Conservation (phyloP, 2,797 vertebrate genomes). For the Lycodopsis pacificus region DNA sequence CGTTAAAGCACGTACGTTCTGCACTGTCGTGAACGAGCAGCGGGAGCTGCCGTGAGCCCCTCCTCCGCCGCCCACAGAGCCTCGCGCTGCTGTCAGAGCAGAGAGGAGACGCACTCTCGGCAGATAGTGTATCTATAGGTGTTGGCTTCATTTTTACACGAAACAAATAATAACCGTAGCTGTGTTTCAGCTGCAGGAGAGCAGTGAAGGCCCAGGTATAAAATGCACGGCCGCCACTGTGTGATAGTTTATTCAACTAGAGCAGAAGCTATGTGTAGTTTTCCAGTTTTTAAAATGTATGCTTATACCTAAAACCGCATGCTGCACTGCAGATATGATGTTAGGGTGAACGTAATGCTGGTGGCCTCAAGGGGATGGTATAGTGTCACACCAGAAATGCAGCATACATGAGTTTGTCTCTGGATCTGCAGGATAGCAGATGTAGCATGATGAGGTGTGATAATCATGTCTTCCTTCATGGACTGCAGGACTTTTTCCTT, state of each 20-base stretch:
- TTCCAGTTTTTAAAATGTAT: not conserved
- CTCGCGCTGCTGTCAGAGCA: too few relatives aligned
- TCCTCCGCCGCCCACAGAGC: too few relatives aligned
- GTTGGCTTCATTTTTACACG: too few relatives aligned
- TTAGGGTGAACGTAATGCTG: not conserved
- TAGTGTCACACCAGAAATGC: not conserved
- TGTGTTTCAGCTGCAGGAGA: too few relatives aligned
- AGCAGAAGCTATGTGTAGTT: not conserved
- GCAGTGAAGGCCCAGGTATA: too few relatives aligned
- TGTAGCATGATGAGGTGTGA: not conserved
- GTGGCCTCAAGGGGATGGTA: constrained; percentile 34
- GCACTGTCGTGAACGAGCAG: too few relatives aligned
- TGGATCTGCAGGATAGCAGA: not conserved
- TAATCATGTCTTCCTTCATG: not conserved
- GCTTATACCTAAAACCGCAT: not conserved
- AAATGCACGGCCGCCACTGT: too few relatives aligned
- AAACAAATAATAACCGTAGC: too few relatives aligned
- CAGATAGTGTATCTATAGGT: too few relatives aligned
- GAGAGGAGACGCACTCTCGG: too few relatives aligned
- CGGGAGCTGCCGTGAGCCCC: too few relatives aligned
- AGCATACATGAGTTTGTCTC: not conserved
- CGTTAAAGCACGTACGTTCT: too few relatives aligned
- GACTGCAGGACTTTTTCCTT: not conserved
- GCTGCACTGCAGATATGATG: not conserved
- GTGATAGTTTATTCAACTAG: not conserved